These are phyloP conservation scores for Ostrea denselamellosa DNA, from an alignment of 1,140 invertebrate genomes.

Conservation along the genomic window DNA sequence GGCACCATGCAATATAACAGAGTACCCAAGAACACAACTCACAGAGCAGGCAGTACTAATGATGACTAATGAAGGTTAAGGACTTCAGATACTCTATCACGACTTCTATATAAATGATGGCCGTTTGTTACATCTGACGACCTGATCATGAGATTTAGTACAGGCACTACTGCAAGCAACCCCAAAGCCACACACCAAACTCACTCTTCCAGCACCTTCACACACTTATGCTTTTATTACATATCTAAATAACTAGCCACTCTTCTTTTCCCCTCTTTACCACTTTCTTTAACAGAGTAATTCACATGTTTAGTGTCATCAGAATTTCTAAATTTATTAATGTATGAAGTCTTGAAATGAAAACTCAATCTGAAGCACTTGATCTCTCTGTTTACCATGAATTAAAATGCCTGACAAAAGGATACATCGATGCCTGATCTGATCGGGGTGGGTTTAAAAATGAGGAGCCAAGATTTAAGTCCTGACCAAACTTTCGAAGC, in stretches of 20 bases:
- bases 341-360: no score
- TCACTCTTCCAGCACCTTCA: not conserved
- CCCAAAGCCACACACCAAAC: not conserved
- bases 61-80: slow-evolving; percentile 40
- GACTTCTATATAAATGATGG: not conserved
- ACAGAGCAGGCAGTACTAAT: not conserved
- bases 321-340: no score
- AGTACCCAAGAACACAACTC: not conserved
- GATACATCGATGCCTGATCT: slow-evolving; percentile 73
- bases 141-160: not conserved
- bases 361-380: no score
- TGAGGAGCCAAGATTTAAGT: slow-evolving; percentile 61
- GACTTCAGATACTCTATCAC: not conserved
- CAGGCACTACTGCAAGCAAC: slow-evolving; percentile 3
- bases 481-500: slow-evolving; percentile 70
- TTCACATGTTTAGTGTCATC: no score
- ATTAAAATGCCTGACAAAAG: slow-evolving; percentile 50
- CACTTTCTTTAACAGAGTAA: no score
- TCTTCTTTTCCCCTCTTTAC: not conserved
- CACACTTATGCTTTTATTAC: not conserved
- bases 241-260: not conserved
- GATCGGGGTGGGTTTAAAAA: slow-evolving; percentile 57
- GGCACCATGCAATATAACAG: slow-evolving; percentile 12
- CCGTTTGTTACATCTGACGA: not conserved
- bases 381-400: not conserved